Base-by-base conservation (phyloP, 2,113 vertebrate species). In the Lathamus discolor region DNA sequence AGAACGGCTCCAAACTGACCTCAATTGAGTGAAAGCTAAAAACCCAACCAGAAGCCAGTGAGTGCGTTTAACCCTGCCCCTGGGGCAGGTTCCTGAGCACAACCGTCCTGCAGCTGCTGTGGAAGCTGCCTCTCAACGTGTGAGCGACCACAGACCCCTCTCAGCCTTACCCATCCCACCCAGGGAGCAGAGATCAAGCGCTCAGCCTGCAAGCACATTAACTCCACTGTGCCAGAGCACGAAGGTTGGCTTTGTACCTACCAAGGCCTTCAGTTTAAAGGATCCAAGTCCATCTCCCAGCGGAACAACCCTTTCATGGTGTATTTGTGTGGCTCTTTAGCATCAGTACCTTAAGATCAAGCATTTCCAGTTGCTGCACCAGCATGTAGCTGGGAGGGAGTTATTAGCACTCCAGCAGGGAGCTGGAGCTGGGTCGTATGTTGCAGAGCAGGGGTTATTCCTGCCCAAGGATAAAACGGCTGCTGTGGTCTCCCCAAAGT, bases 81-180 rank as follows among this genome's bases (percentile, higher is more conserved):
- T 0, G 20, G 35, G 57, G 24, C 51, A 72, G 41, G 12, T 25
- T 8, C 12, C 6, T 1, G 11, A 61, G 89, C 81, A 62, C 52
- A 46, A 85, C 39, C 3, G 22, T 52, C 73, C 63, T 3, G 37
- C 76, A 29, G 81, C 2, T 22, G 61, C 69, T 61, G 37, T 3
- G 27, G 61, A 29, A 49, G 54, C 68, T 68, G 59, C 52, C 19
- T 11, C 72, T 44, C 46, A 28, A 59, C 5, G 1, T 0, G 3
- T 1, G 6, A 44, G 48, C 0, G 0, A 19, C 49, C 77, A 27
- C 1, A 2, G 44, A 49, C 15, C n/a, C 77, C n/a, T 39, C 66
- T 39, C 66, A 33, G 29, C 46, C 23, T 9, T n/a, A 4, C 57
- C 76, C 57, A 39, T 43, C 5, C 7, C 59, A 12, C 31, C 0